Base-by-base conservation (phyloP, 2,113 vertebrate genomes). In the Carassius auratus region DNA sequence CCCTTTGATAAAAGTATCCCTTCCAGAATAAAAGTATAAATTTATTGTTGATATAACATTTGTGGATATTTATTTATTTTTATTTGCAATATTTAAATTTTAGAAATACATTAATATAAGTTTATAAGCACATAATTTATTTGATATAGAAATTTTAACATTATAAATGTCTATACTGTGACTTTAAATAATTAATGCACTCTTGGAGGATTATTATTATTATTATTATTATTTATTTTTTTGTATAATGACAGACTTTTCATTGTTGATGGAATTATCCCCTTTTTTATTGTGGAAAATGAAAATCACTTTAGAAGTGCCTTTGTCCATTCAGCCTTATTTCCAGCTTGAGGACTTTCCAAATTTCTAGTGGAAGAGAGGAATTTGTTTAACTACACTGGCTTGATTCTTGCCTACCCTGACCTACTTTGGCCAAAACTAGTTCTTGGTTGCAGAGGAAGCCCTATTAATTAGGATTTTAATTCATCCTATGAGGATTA, bases 401-500 rank as follows among this genome's bases (percentile, higher is more conserved):
- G 74, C 74, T 76, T 55, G 6, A 55, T 21, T 76, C 75, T 33
- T 76, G n/a, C 50, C n/a, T 55, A 55, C 23, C 75, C 50, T 76
- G 75, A 76, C 75, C 48, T 76, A 76, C 50, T 76, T 76, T 76
- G 48, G 75, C 14, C 26, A 50, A 55, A 76, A 17, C 48, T 33
- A 76, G 14, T 55, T 76, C 55, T 76, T 55, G 75, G 75, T 52
- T 48, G 12, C 42, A 23, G 17, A 71, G 71, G 21, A 42, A 23
- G 38, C 26, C 75, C 50, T 15, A 19, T 76, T 76, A 76, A 76
- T 76, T 76, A 55, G n/a, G 50, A 76, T 55, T 76, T 76, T 33
- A 76, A 55, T 55, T 55, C 0, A 8, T 76, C 75, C 75, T 52
- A 17, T 4, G 15, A 76, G 48, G 75, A 76, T 76, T 76, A 55